A percentile compares a stretch with the other conserved stretches of the same genome.
phyloP scores from a whole-genome alignment of 2,797 vertebrate genomes.

The Enteromius argenteus region DNA sequence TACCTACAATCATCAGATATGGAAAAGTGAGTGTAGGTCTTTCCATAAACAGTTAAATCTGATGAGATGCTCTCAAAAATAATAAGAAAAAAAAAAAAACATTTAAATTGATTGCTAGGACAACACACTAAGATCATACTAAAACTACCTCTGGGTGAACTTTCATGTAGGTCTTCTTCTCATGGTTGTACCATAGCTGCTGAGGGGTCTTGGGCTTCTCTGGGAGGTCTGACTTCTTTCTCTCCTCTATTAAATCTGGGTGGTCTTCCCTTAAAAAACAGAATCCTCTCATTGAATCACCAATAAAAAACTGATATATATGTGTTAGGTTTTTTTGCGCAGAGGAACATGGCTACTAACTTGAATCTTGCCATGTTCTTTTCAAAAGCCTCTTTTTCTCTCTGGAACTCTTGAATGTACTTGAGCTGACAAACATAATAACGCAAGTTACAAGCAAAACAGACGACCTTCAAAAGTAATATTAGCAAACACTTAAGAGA shows the following conservation, averaged over 20 bases:
- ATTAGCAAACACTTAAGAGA: background rate
- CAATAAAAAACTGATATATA: background rate
- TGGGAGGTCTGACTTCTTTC: slow-evolving; percentile 82
- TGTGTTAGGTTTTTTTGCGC: background rate
- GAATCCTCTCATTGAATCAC: background rate
- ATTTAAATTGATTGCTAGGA: background rate
- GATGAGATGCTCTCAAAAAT: background rate
- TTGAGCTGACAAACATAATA: slow-evolving; percentile 73
- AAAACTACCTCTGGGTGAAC: slow-evolving; percentile 79
- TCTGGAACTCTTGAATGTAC: slow-evolving; percentile 81
- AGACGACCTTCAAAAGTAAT: background rate
- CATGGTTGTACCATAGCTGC: slow-evolving; percentile 86
- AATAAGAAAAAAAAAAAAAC: background rate
- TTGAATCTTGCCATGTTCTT: slow-evolving; percentile 83
- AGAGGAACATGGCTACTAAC: slow-evolving; percentile 62
- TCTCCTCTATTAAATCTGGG: slow-evolving; percentile 82
- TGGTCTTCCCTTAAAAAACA: slow-evolving; percentile 75
- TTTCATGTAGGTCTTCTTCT: slow-evolving; percentile 85
- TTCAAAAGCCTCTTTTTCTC: slow-evolving; percentile 81
- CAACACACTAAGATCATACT: background rate
- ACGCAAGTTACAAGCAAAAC: slow-evolving; percentile 23
- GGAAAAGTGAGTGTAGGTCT: background rate
- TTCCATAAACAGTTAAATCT: background rate
- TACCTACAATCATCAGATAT: slow-evolving; percentile 69
- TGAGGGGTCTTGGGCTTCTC: slow-evolving; percentile 86